Conservation (phyloP, 2,888 invertebrate genomes). For the Prostheceraeus crozeri region DNA sequence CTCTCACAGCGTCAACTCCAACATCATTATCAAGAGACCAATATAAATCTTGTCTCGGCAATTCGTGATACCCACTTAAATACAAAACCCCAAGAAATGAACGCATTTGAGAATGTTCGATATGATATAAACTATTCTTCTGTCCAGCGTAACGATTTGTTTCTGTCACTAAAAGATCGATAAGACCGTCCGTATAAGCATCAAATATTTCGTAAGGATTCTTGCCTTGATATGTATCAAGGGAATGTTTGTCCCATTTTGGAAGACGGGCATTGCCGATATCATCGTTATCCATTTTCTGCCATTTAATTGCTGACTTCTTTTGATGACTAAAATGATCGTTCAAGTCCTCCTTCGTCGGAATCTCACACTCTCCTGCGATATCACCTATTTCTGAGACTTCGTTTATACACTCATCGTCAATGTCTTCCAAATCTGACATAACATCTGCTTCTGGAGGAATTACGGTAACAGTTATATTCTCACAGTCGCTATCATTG, state of each 20-base stretch:
- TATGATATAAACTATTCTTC: neutral
- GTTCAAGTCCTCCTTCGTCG: too few relatives aligned
- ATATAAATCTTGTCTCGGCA: neutral
- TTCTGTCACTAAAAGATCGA: neutral
- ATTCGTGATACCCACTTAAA: neutral
- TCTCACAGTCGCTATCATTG: too few relatives aligned
- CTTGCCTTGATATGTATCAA: neutral
- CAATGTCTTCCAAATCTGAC: too few relatives aligned
- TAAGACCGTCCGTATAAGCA: neutral
- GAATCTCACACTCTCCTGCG: too few relatives aligned
- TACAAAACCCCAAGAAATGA: conserved; percentile 20
- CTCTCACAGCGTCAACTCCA: neutral
- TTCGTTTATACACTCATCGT: too few relatives aligned
- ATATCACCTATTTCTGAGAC: too few relatives aligned
- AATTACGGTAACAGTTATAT: too few relatives aligned
- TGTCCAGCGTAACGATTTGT: conserved; percentile 5
- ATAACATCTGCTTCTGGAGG: too few relatives aligned
- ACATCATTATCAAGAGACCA: conserved; percentile 23
- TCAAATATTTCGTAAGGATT: conserved; percentile 5
- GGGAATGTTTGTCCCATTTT: neutral
- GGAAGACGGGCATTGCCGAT: neutral
- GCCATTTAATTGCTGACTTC: too few relatives aligned
- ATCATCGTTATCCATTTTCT: conserved; percentile 3
- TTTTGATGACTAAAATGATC: too few relatives aligned
- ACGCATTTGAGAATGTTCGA: neutral